These are phyloP conservation scores for Hylomyscus alleni DNA, from an alignment of 2,797 vertebrate genomes.

Conservation along the genomic window DNA sequence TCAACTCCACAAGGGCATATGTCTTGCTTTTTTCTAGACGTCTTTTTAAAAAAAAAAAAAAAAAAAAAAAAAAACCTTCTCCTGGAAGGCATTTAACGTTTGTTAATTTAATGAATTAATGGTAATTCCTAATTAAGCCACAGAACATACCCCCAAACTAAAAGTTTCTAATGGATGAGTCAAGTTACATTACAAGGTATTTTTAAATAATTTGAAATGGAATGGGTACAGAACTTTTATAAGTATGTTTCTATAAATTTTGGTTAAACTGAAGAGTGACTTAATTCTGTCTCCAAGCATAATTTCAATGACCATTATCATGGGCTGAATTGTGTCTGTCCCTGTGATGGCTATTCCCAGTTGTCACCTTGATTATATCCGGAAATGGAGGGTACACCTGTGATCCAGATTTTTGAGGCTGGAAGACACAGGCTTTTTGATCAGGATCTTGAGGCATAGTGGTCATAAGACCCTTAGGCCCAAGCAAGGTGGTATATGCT, in stretches of 20 bases:
- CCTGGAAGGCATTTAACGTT: not conserved
- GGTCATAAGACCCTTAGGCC: not conserved
- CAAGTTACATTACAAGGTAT: not conserved
- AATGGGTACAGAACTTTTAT: conserved; percentile 17
- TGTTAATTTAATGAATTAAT: conserved; percentile 42
- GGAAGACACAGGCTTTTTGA: not conserved
- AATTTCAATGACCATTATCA: not conserved
- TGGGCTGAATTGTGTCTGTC: not conserved
- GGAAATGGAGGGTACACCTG: not conserved
- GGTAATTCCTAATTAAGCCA: not conserved
- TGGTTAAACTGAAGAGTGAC: not conserved
- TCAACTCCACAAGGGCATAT: not conserved
- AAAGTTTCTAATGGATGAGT: conserved; percentile 56
- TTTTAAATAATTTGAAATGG: conserved; percentile 41
- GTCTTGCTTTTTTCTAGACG: not conserved
- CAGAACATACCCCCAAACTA: conserved; percentile 13
- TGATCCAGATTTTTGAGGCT: not conserved
- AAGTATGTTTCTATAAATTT: conserved; percentile 27
- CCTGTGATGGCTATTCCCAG: not conserved
- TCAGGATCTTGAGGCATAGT: not conserved
- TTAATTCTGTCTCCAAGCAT: conserved; percentile 14
- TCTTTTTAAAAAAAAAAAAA: not conserved
- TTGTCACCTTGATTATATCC: not conserved
- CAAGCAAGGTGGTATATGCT: not conserved
- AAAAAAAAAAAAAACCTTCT: not conserved